Evolutionary conservation across 2,888 invertebrate species (phyloP).

Genomic region (Apantesis nais): DNA sequence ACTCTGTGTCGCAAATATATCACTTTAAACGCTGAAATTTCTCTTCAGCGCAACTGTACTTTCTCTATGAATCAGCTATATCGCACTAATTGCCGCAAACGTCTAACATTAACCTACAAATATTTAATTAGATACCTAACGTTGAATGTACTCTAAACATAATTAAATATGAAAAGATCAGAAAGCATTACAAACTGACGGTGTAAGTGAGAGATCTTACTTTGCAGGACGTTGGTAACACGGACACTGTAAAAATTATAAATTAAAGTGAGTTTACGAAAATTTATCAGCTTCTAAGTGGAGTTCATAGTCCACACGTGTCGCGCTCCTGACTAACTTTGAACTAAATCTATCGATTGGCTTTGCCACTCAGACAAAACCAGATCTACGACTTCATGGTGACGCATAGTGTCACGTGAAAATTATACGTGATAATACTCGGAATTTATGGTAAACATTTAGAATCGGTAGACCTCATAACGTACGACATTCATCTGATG

Average conservation of each 20-base stretch:
- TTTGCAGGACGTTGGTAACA: slow-evolving; percentile 31
- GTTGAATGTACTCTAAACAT: slow-evolving; percentile 57
- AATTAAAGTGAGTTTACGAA: slow-evolving; percentile 1
- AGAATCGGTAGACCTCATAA: slow-evolving; percentile 11
- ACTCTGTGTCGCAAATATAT: slow-evolving; percentile 34
- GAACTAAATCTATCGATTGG: slow-evolving; percentile 18
- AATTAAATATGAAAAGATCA: slow-evolving; percentile 56
- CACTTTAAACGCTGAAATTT: slow-evolving; percentile 52
- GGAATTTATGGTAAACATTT: slow-evolving; percentile 26
- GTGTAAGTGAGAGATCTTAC: slow-evolving; percentile 45
- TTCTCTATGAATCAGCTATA: slow-evolving; percentile 71
- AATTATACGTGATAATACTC: slow-evolving; percentile 27
- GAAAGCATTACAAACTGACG: slow-evolving; percentile 60
- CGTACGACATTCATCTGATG: background rate
- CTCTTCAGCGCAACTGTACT: slow-evolving; percentile 60
- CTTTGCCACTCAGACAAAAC: slow-evolving; percentile 21
- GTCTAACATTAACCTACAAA: slow-evolving; percentile 67
- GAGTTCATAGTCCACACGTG: slow-evolving; percentile 17
- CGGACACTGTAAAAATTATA: slow-evolving; percentile 9
- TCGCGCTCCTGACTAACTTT: slow-evolving; percentile 26
- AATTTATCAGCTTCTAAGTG: background rate
- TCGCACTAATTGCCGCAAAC: slow-evolving; percentile 65
- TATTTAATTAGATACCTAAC: slow-evolving; percentile 63
- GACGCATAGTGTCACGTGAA: slow-evolving; percentile 41
- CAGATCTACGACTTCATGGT: slow-evolving; percentile 24